Conservation (phyloP, 2,888 invertebrate genomes). For the Pristionchus entomophagus region DNA sequence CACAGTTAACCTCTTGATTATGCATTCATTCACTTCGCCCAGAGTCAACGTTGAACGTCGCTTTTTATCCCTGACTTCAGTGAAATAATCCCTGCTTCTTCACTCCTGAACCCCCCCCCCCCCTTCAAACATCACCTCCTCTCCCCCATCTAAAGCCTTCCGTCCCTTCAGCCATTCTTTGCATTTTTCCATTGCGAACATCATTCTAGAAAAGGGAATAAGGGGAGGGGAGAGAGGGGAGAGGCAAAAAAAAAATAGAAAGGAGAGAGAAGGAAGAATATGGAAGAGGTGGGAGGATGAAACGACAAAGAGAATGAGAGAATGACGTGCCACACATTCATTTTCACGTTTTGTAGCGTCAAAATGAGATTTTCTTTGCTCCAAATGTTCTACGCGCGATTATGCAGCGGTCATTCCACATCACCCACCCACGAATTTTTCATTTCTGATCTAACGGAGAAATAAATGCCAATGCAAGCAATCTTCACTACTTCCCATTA, state of each 20-base stretch:
- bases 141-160: neutral
- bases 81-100: neutral
- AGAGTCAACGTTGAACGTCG: no score
- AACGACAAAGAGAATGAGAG: constrained; percentile 19
- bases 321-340: no score
- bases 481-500: no score
- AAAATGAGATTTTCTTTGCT: neutral
- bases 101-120: neutral
- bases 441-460: no score
- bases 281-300: constrained; percentile 12
- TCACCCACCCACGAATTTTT: no score
- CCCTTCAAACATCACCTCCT: no score
- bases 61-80: neutral
- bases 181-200: neutral
- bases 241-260: neutral
- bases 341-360: neutral
- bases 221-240: neutral
- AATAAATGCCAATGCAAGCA: no score
- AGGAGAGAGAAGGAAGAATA: neutral
- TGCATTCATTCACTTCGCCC: no score
- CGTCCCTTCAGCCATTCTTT: constrained; percentile 16
- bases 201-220: neutral
- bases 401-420: no score
- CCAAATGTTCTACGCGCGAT: no score
- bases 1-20: no score